These are phyloP conservation scores for Diplolepis rosae DNA, from an alignment of 2,888 invertebrate species.

Conservation along the genomic window DNA sequence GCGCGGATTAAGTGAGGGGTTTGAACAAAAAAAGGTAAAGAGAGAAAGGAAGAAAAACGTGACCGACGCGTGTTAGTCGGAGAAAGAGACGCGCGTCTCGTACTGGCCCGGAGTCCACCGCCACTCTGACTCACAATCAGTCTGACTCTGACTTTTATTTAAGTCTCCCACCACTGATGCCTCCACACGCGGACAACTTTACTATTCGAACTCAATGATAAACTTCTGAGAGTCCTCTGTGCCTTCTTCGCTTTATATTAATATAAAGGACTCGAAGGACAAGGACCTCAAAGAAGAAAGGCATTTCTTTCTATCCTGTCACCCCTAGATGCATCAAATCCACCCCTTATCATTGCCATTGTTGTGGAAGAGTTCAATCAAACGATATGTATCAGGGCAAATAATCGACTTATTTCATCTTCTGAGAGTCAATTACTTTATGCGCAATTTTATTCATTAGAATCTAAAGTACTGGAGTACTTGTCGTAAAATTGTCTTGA, in stretches of 20 bases:
- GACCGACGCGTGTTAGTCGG: conserved; percentile 40
- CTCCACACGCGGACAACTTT: conserved; percentile 40
- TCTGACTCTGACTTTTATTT: conserved; percentile 69
- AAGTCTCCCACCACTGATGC: conserved; percentile 65
- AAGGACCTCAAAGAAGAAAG: conserved; percentile 15
- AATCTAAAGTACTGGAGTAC: too few species aligned
- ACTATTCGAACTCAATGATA: conserved; percentile 38
- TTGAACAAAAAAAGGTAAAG: conserved; percentile 29
- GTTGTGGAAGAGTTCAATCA: neutral
- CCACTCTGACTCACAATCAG: conserved; percentile 71
- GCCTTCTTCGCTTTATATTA: neutral
- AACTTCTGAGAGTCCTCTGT: conserved; percentile 17
- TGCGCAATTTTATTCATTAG: too few species aligned
- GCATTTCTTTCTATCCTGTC: conserved; percentile 25
- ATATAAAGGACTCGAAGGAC: neutral
- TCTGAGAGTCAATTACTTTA: too few species aligned
- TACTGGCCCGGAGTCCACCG: conserved; percentile 64
- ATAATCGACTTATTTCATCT: too few species aligned
- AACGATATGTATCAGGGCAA: too few species aligned
- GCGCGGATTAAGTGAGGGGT: neutral
- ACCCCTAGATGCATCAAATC: too few species aligned
- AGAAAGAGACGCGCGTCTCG: conserved; percentile 46
- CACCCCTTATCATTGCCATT: neutral
- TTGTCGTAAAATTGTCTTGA: too few species aligned
- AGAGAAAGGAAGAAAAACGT: conserved; percentile 46